Evolutionary conservation across 2,113 vertebrate species (phyloP), one percentile per base, ranked within the genome.

Genomic region (Phrynosoma platyrhinos): DNA sequence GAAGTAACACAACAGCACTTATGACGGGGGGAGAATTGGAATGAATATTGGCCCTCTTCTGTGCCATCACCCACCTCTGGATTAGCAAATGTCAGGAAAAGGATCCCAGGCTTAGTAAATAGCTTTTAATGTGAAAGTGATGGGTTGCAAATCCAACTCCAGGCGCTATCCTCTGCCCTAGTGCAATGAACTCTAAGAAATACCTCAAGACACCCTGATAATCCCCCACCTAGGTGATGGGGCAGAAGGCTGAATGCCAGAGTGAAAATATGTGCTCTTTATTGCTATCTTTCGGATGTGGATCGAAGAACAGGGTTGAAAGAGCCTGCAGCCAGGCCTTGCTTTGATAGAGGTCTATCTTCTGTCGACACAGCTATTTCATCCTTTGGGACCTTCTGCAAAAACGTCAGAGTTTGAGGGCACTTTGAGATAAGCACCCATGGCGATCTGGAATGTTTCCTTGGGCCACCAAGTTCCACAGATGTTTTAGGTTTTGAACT

Each of bases 321-420:
- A 40, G 36, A 68, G 80, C 80, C 72, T 20, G 20, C 3, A 52
- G 71, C 69, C 66, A 36, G 52, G 71, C 72, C 71, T 66, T 40
- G 55, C 55, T 71, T 7, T n/a, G 47, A 64, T 64, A 32, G 66
- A 47, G 27, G 55, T 21, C 62, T 77, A 32, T 62, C 71, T 40
- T 36, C 36, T 82, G 71, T 66, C 55, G 76, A 75, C 4, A 14
- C n/a, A 82, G 62, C 58, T 53, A 83, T 77, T 77, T 83, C 80
- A 68, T 58, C 80, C 87, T 68, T 83, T 76, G 87, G 55, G 72
- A 77, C n/a, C 12, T 68, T 82, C 62, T 77, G 72, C 12, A 77
- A 83, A 88, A 72, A 69, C 68, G 40, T 25, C 71, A 36, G 52
- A 82, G 40, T 76, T 53, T 40, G 9, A 36, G 40, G 74, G 40